Base-by-base conservation (phyloP, 1,140 invertebrate species). In the Meloidogyne chitwoodi region DNA sequence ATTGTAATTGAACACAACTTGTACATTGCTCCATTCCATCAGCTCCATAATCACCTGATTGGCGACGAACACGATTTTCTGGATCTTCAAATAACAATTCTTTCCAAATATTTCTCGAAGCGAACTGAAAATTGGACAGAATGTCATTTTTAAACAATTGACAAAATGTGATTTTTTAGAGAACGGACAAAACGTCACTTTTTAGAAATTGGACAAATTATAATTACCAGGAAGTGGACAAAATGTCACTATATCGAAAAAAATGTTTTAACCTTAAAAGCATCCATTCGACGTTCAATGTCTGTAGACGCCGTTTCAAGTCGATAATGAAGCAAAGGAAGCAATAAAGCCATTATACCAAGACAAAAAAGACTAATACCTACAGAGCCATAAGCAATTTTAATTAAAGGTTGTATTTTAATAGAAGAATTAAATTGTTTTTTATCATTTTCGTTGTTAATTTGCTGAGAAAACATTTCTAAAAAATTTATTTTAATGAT, bases 1-100 rank as follows among this genome's bases (percentile, higher is more conserved):
- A 86, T 71, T 86, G 80, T 24, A 86, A 77, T 77, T 87, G 84
- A 22, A 86, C 85, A 79, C 84, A 86, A 16, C 78, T 83, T 5
- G 84, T 79, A 64, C 84, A 86, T 69, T 87, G 85, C 27, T 79
- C 75, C 6, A 48, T 75, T n/a, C n/a, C n/a, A n/a, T 79, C 85
- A 24, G 68, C 80, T 29, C 31, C 29, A 44, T 56, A 70, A 41
- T 70, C 34, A 22, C 68, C 68, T 27, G 68, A 70, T 56, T 64
- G 48, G 4, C 34, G 56, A 26, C 56, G 71, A 22, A 24, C n/a
- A 11, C 71, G 38, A n/a, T 14, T 63, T 34, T 14, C 41, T 2
- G 44, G 14, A 5, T 56, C 22, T n/a, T 26, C 71, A 61, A 73
- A 73, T 22, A 63, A 16, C 24, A 73, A 41, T 63, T 73, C 22